phyloP scores from a whole-genome alignment of 2,888 invertebrate species.

The Oscheius sp. region DNA sequence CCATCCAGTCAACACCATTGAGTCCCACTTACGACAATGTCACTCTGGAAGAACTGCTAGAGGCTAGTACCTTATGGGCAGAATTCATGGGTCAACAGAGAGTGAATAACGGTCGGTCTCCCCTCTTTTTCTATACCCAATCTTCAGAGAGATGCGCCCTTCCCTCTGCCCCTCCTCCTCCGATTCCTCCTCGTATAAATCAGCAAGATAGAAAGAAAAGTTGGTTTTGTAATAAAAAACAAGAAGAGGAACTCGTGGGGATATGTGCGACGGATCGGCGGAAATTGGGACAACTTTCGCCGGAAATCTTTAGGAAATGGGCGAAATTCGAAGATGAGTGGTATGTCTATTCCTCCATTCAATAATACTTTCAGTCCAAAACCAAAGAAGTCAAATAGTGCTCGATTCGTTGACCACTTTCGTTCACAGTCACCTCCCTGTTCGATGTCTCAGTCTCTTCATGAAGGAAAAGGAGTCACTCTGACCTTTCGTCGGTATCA shows the following conservation, averaged over 20 bases:
- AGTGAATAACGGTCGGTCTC: background rate
- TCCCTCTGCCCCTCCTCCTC: background rate
- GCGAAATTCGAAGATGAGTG: slow-evolving; percentile 19
- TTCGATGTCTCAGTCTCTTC: slow-evolving; percentile 7
- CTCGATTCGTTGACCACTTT: slow-evolving; percentile 6
- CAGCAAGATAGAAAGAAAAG: background rate
- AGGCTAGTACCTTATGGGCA: slow-evolving; percentile 33
- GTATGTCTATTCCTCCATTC: background rate
- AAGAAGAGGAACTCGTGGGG: slow-evolving; percentile 25
- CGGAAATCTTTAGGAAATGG: slow-evolving; percentile 31
- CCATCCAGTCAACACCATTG: background rate
- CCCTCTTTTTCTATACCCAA: background rate
- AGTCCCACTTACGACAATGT: slow-evolving; percentile 31
- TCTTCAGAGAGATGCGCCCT: too few relatives aligned
- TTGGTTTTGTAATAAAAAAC: slow-evolving; percentile 17
- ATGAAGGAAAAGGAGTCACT: slow-evolving; percentile 24
- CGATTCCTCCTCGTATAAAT: background rate
- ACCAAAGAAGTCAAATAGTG: background rate
- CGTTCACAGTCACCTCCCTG: slow-evolving; percentile 4
- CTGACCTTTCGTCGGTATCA: slow-evolving; percentile 31
- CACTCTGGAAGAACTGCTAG: slow-evolving; percentile 29
- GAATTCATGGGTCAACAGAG: slow-evolving; percentile 29
- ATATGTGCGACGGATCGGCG: slow-evolving; percentile 33
- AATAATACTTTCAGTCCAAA: background rate
- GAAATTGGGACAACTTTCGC: slow-evolving; percentile 27